Base-by-base conservation (phyloP, 2,113 vertebrate genomes). In the Aramus guarauna region DNA sequence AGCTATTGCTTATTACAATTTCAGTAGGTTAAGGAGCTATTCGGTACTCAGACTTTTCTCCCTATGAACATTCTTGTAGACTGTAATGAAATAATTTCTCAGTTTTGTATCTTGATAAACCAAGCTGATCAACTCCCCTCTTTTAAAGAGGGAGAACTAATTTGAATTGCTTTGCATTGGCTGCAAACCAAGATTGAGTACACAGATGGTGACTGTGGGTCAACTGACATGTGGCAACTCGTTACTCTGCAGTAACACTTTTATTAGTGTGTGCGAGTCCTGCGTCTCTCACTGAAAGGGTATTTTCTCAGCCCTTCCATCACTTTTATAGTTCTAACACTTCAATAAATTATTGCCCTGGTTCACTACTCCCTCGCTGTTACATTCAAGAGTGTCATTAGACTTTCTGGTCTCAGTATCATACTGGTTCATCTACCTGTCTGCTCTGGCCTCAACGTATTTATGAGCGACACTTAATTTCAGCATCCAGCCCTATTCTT, bases 261-360 rank as follows among this genome's bases (percentile, higher is more conserved):
- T 12, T 39, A 56, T 71, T 87, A 48, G 26, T 18, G 55, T 74
- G 47, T 56, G 52, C 0, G 0, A 89, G 60, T 64, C 60, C 66
- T 39, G 19, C 3, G 3, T 92, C 88, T 87, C 39, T 68, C 58
- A 59, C 64, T 68, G 76, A 64, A 89, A 87, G 48, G 50, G 14
- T 64, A 27, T 91, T 84, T 93, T 80, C 64, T 88, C 68, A 94
- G 76, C 76, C n/a, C 18, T 94, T 96, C 63, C 66, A 72, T 94
- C 19, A 55, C 43, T 88, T 91, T 95, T 91, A 52, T 37, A 43
- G 23, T 39, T 48, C 37, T 56, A 34, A 91, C 85, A 88, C 72
- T 52, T 74, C 56, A 36, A 29, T 74, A 67, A 73, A 71, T 74
- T 81, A n/a, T 77, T 79, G 13, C 67, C 2, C 30, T 76, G 19